Conservation (phyloP, 2,888 invertebrate genomes). For the Scelioninae gen. 1 region DNA sequence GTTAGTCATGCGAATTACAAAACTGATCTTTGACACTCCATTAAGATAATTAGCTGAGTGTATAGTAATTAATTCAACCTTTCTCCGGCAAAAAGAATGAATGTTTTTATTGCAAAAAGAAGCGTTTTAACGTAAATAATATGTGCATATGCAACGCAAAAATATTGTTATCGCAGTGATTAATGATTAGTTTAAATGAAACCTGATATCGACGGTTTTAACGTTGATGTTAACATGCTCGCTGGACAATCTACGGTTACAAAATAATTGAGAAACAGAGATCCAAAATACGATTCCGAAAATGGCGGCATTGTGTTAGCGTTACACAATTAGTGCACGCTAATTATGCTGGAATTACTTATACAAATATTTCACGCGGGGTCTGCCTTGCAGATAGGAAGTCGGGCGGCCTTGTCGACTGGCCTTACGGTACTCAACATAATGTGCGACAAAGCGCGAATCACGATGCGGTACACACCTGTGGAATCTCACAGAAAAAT, state of each 20-base stretch:
- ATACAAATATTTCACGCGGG: slow-evolving; percentile 50
- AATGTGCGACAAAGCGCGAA: slow-evolving; percentile 44
- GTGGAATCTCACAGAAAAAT: slow-evolving; percentile 61
- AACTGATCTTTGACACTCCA: neutral
- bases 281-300: neutral
- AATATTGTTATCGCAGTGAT: too few relatives aligned
- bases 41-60: slow-evolving; percentile 6
- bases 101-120: too few relatives aligned
- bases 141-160: too few relatives aligned
- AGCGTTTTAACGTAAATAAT: too few relatives aligned
- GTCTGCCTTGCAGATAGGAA: slow-evolving; percentile 51
- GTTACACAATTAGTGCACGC: slow-evolving; percentile 25
- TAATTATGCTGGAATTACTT: slow-evolving; percentile 17
- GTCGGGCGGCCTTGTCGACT: slow-evolving; percentile 64
- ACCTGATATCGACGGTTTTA: too few relatives aligned
- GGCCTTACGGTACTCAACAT: slow-evolving; percentile 67
- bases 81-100: too few relatives aligned
- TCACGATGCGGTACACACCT: slow-evolving; percentile 46
- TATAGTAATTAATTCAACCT: neutral
- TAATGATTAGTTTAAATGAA: too few relatives aligned
- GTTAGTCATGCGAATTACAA: neutral
- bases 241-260: too few relatives aligned
- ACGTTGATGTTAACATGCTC: too few relatives aligned
- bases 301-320: slow-evolving; percentile 14
- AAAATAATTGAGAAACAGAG: too few relatives aligned